A percentile compares a stretch with the other conserved stretches of the same genome.
phyloP scores from a whole-genome alignment of 2,888 invertebrate species.

The Pediacus dermestoides region DNA sequence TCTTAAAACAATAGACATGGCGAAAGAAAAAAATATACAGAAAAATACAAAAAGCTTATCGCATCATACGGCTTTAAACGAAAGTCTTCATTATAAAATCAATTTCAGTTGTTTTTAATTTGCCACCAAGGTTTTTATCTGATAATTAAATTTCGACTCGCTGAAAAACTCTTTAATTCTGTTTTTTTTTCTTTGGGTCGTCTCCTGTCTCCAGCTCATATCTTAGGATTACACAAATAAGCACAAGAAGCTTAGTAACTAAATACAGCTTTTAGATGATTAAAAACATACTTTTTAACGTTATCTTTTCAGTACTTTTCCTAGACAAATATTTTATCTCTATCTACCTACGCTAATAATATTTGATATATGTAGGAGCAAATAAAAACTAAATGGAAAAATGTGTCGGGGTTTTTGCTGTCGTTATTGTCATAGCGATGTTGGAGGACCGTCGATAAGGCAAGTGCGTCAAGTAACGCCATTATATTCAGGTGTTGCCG shows the following conservation, averaged over 20 bases:
- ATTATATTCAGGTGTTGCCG: constrained; percentile 25
- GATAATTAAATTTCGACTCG: constrained; percentile 6
- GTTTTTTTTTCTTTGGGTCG: too few relatives aligned
- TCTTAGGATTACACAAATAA: neutral
- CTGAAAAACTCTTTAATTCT: constrained; percentile 2
- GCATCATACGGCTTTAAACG: neutral
- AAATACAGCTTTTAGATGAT: constrained; percentile 1
- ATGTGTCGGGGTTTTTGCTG: too few relatives aligned
- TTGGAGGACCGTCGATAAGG: constrained; percentile 17
- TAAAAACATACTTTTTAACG: too few relatives aligned
- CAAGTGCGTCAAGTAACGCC: constrained; percentile 19
- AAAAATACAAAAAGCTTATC: neutral
- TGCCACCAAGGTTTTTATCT: constrained; percentile 4
- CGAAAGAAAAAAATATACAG: neutral
- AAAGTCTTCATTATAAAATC: constrained; percentile 8
- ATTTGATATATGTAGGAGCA: constrained; percentile 1
- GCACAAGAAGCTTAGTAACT: neutral
- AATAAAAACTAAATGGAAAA: too few relatives aligned
- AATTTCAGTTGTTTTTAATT: constrained; percentile 9
- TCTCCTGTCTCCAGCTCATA: too few relatives aligned
- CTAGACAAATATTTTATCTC: too few relatives aligned
- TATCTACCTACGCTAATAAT: too few relatives aligned
- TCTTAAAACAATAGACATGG: constrained; percentile 3
- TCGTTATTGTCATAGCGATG: constrained; percentile 13
- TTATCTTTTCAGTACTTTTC: too few relatives aligned